Percentiles rank a stretch among this genome's conserved stretches.
phyloP scores from a whole-genome alignment of 2,888 invertebrate species.

The Hypolimnas misippus region DNA sequence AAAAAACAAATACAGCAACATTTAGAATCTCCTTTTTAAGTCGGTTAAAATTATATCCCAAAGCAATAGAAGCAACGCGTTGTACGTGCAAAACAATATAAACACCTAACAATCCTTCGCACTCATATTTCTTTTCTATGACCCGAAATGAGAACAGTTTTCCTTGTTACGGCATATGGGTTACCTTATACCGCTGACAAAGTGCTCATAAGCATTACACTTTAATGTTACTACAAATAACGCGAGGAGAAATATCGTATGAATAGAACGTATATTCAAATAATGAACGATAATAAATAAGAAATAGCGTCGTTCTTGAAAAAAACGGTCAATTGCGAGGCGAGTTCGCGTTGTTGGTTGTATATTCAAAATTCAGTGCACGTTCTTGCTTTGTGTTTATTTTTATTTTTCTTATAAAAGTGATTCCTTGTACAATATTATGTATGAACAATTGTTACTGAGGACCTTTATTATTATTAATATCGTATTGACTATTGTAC shows the following conservation, averaged over 20 bases:
- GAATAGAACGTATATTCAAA: conserved; percentile 19
- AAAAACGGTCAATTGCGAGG: background rate
- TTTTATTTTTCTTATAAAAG: no score
- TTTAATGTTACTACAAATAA: conserved; percentile 22
- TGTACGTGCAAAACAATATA: conserved; percentile 9
- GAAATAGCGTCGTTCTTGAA: background rate
- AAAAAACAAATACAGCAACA: no score
- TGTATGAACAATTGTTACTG: no score
- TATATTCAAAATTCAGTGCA: no score
- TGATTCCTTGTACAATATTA: no score
- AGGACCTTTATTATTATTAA: no score
- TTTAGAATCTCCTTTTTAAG: no score
- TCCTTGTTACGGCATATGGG: conserved; percentile 26
- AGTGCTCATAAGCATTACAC: conserved; percentile 33
- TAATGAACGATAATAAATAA: background rate
- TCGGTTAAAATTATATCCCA: no score
- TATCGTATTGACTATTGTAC: no score
- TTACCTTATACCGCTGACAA: conserved; percentile 32
- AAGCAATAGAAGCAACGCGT: no score
- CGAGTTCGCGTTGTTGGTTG: no score
- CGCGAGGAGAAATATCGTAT: conserved; percentile 14
- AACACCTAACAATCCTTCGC: conserved; percentile 5
- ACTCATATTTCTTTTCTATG: conserved; percentile 20
- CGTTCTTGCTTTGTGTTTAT: no score
- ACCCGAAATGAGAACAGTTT: conserved; percentile 19